Percentiles rank a stretch among this genome's conserved stretches.
Conservation (phyloP, 2,888 invertebrate genomes). For the Amphipoea oculea region DNA sequence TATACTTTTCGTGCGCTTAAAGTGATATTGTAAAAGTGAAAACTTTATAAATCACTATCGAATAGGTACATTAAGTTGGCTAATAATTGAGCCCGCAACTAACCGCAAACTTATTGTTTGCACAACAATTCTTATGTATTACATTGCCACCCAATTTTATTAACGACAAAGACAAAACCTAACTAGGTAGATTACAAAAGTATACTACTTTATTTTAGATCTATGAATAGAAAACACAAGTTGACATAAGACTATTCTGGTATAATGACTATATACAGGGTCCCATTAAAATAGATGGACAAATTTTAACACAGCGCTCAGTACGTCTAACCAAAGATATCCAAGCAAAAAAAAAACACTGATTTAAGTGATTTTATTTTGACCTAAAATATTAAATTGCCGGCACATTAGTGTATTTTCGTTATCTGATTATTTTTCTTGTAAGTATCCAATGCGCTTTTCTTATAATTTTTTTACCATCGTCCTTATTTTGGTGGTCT, state of each 20-base stretch:
- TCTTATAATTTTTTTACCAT: too few relatives aligned
- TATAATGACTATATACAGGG: too few relatives aligned
- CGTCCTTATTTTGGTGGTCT: too few relatives aligned
- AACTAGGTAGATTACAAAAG: background rate
- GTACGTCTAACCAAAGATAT: too few relatives aligned
- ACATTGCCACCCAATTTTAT: background rate
- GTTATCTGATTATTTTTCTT: too few relatives aligned
- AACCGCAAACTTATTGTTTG: background rate
- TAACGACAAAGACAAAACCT: background rate
- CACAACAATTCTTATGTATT: background rate
- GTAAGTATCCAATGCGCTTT: too few relatives aligned
- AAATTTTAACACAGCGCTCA: too few relatives aligned
- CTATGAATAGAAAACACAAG: background rate
- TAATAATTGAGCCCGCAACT: conserved; percentile 1
- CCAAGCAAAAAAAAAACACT: too few relatives aligned
- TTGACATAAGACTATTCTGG: background rate
- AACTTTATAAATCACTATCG: background rate
- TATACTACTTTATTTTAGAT: background rate
- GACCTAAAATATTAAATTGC: too few relatives aligned
- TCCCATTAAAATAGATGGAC: too few relatives aligned
- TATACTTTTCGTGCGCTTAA: background rate
- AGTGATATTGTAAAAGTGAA: background rate
- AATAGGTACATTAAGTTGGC: background rate
- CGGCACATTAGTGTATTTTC: too few relatives aligned
- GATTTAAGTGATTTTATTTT: too few relatives aligned